phyloP scores from a whole-genome alignment of 1,140 invertebrate genomes.

The Chrysoperla carnea region DNA sequence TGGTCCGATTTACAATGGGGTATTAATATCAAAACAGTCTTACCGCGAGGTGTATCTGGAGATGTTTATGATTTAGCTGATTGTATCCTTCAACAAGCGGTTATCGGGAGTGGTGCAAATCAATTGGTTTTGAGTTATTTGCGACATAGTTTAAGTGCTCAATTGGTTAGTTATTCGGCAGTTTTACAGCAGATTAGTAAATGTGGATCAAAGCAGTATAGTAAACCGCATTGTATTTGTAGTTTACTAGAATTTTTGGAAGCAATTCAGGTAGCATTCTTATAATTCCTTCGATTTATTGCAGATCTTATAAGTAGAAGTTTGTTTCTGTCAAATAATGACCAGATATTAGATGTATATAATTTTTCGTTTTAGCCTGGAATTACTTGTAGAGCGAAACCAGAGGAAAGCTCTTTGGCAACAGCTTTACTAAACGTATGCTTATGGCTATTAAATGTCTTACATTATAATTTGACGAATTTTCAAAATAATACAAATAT shows the following conservation, averaged over 20 bases:
- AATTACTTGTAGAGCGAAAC: slow-evolving; percentile 52
- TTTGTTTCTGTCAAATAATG: too few species aligned
- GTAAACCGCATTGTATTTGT: slow-evolving; percentile 74
- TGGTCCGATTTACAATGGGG: slow-evolving; percentile 93
- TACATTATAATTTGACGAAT: slow-evolving; percentile 38
- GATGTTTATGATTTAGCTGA: slow-evolving; percentile 85
- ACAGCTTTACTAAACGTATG: slow-evolving; percentile 56
- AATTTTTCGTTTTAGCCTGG: slow-evolving; percentile 13
- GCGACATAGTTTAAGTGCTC: slow-evolving; percentile 77
- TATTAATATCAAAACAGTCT: slow-evolving; percentile 76
- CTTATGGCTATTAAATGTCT: slow-evolving; percentile 67
- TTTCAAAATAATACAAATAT: slow-evolving; percentile 26
- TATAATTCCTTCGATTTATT: slow-evolving; percentile 23
- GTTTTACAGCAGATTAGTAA: slow-evolving; percentile 75
- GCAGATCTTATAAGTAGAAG: background rate
- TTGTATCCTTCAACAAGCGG: slow-evolving; percentile 80
- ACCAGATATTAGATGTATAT: background rate
- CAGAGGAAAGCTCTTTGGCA: slow-evolving; percentile 62
- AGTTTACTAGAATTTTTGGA: slow-evolving; percentile 74
- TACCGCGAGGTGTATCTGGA: slow-evolving; percentile 71
- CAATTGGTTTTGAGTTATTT: slow-evolving; percentile 79
- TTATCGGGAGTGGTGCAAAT: slow-evolving; percentile 83
- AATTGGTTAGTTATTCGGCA: slow-evolving; percentile 77
- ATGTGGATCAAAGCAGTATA: slow-evolving; percentile 55
- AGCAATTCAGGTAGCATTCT: slow-evolving; percentile 50